Conservation (phyloP, 2,888 invertebrate species). For the Pinctada fucata region DNA sequence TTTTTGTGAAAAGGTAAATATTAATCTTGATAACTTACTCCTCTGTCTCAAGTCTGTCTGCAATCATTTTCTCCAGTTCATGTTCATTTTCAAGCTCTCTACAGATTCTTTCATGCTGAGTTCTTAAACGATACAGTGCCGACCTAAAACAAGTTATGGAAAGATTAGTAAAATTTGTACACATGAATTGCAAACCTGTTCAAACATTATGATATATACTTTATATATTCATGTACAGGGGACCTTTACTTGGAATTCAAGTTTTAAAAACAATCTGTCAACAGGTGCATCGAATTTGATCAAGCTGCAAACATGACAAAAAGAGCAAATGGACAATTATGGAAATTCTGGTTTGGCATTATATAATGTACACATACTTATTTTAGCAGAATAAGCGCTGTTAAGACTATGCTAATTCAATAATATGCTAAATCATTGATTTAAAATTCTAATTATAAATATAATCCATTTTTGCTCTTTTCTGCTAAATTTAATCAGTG, state of each 20-base stretch:
- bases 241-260: not conserved
- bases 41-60: constrained; percentile 63
- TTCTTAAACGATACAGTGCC: constrained; percentile 64
- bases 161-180: not conserved
- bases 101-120: constrained; percentile 68
- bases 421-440: too few relatives aligned
- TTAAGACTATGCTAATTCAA: too few relatives aligned
- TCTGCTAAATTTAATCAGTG: too few relatives aligned
- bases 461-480: too few relatives aligned
- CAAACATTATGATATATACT: not conserved
- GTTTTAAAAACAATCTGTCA: not conserved
- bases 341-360: too few relatives aligned
- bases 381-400: too few relatives aligned
- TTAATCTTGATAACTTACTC: constrained; percentile 63
- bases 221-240: not conserved
- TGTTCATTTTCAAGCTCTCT: constrained; percentile 71
- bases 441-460: too few relatives aligned
- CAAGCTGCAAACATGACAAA: too few relatives aligned
- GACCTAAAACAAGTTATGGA: constrained; percentile 56
- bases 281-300: too few relatives aligned
- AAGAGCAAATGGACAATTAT: too few relatives aligned
- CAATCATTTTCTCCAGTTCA: constrained; percentile 63
- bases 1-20: too few relatives aligned
- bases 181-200: not conserved
- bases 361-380: too few relatives aligned